Evolutionary conservation across 2,888 invertebrate species (phyloP).

Genomic region (Hypomecis punctinalis): DNA sequence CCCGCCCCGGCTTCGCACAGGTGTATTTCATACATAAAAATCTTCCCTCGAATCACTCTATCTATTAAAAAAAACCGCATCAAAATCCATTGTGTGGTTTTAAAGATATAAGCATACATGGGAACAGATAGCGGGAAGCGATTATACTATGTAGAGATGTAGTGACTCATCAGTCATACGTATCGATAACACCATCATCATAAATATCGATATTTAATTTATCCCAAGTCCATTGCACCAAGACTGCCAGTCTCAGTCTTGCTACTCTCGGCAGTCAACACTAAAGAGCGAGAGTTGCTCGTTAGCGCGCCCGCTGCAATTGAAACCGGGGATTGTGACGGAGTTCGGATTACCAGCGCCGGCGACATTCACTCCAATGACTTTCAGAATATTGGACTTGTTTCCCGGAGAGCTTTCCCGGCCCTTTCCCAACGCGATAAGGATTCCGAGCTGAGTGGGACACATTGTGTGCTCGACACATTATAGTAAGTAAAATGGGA

Average conservation of each 20-base stretch:
- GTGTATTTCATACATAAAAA: no score
- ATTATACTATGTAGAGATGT: no score
- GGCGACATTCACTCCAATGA: conserved; percentile 44
- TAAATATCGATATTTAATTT: no score
- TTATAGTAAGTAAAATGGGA: conserved; percentile 5
- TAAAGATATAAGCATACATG: no score
- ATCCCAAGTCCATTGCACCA: background rate
- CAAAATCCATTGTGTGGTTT: no score
- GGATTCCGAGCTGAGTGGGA: conserved; percentile 8
- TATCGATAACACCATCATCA: no score
- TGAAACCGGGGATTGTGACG: conserved; percentile 50
- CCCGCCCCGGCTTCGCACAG: no score
- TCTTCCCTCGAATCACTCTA: no score
- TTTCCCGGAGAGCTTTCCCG: conserved; percentile 27
- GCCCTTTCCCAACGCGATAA: conserved; percentile 9
- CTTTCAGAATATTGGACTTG: conserved; percentile 44
- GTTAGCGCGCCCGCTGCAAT: conserved; percentile 53
- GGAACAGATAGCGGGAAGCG: no score
- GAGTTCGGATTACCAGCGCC: conserved; percentile 49
- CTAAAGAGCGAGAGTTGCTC: conserved; percentile 40
- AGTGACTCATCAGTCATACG: no score
- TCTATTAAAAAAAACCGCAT: no score
- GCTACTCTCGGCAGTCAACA: conserved; percentile 5
- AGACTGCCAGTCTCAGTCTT: conserved; percentile 11
- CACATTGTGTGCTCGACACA: conserved; percentile 13